Evolutionary conservation across 2,888 invertebrate species (phyloP).

Genomic region (Tetramorium bicarinatum): DNA sequence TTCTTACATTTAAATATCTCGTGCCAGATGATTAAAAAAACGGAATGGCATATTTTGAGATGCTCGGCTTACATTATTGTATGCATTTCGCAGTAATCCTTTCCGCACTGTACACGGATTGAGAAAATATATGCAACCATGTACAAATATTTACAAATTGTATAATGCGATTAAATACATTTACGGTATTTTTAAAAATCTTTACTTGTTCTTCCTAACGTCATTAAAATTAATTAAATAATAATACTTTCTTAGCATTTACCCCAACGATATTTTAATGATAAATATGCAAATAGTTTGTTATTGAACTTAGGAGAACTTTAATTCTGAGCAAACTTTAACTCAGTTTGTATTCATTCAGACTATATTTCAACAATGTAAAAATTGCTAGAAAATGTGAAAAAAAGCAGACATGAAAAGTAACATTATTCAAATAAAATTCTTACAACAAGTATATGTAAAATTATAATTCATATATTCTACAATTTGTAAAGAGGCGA

Average conservation of each 20-base stretch:
- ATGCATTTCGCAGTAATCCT: slow-evolving; percentile 28
- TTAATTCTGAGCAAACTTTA: neutral
- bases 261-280: neutral
- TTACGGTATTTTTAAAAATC: neutral
- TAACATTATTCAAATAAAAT: neutral
- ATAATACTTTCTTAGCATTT: neutral
- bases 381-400: neutral
- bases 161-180: neutral
- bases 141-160: slow-evolving; percentile 29
- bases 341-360: neutral
- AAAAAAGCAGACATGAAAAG: neutral
- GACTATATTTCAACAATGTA: neutral
- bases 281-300: neutral
- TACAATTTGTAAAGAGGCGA: neutral
- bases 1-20: slow-evolving; percentile 10
- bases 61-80: neutral
- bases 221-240: slow-evolving; percentile 3
- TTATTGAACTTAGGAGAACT: slow-evolving; percentile 4
- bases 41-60: slow-evolving; percentile 9
- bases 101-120: neutral
- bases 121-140: neutral
- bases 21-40: slow-evolving; percentile 21
- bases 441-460: neutral
- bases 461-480: slow-evolving; percentile 1
- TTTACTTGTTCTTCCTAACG: neutral